These are phyloP conservation scores for Synergus laeviventris DNA, from an alignment of 2,888 invertebrate genomes.

Conservation along the genomic window DNA sequence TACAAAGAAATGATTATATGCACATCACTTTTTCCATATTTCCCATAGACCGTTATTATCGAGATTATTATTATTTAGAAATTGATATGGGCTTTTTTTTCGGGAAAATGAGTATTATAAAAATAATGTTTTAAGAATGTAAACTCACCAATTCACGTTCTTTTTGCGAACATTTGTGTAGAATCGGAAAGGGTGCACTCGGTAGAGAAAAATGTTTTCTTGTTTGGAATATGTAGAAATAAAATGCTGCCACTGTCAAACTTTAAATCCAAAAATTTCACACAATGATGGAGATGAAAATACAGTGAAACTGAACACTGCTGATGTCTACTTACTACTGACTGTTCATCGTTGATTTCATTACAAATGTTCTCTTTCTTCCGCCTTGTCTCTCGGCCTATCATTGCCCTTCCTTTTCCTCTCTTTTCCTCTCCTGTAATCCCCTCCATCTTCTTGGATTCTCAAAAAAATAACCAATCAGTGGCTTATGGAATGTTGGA, in stretches of 20 bases:
- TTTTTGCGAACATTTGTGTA: conserved; percentile 9
- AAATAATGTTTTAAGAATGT: not conserved
- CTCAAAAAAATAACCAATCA: not conserved
- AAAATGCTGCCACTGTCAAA: conserved; percentile 6
- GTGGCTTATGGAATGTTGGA: conserved; percentile 1
- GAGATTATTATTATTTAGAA: too few relatives aligned
- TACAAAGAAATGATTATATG: too few relatives aligned
- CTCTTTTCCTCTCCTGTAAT: conserved; percentile 33
- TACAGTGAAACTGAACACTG: conserved; percentile 38
- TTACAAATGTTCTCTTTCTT: conserved; percentile 52
- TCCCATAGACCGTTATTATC: too few relatives aligned
- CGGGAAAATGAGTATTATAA: not conserved
- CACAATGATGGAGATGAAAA: not conserved
- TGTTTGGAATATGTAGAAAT: conserved; percentile 1
- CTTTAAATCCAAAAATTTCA: not conserved
- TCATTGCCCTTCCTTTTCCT: conserved; percentile 42
- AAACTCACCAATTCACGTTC: conserved; percentile 21
- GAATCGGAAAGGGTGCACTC: not conserved
- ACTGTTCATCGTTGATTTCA: conserved; percentile 44
- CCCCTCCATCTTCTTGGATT: conserved; percentile 20
- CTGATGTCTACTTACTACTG: conserved; percentile 51
- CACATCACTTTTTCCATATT: too few relatives aligned
- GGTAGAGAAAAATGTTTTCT: not conserved
- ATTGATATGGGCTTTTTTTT: too few relatives aligned
- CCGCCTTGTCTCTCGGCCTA: conserved; percentile 37